Percentiles rank a stretch among this genome's conserved stretches.
Evolutionary conservation across 1,140 invertebrate genomes (phyloP).

Genomic region (Lysiphlebus fabarum): DNA sequence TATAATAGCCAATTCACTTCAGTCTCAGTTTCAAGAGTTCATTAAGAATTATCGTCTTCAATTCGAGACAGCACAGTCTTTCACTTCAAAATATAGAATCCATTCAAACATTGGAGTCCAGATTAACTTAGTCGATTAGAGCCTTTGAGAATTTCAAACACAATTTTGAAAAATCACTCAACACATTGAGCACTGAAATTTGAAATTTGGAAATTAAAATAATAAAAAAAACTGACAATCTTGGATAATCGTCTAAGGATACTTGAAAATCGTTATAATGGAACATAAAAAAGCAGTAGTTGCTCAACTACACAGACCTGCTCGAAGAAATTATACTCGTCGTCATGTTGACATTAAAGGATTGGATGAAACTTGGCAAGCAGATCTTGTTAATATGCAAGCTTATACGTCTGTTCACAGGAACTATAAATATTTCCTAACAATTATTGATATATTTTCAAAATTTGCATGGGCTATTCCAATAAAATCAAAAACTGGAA

Average conservation of each 20-base stretch:
- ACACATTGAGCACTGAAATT: too few relatives aligned
- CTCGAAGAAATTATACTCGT: constrained; percentile 14
- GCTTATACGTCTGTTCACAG: constrained; percentile 6
- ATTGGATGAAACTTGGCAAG: constrained; percentile 19
- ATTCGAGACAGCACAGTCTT: too few relatives aligned
- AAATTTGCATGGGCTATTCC: constrained; percentile 27
- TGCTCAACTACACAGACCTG: constrained; percentile 10
- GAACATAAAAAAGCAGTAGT: background rate
- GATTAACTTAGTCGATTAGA: too few relatives aligned
- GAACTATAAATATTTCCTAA: constrained; percentile 13
- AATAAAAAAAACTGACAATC: background rate
- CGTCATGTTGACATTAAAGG: constrained; percentile 14
- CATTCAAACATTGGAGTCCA: too few relatives aligned
- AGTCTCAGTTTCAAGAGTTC: too few relatives aligned
- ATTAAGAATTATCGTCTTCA: too few relatives aligned
- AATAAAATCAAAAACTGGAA: constrained; percentile 34
- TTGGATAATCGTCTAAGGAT: background rate
- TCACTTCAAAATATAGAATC: too few relatives aligned
- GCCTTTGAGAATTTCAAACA: too few relatives aligned
- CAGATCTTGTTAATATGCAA: constrained; percentile 20
- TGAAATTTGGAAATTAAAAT: too few relatives aligned
- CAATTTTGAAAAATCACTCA: too few relatives aligned
- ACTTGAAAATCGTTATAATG: too few relatives aligned
- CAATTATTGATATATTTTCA: constrained; percentile 22
- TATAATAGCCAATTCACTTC: too few relatives aligned